Base-by-base conservation (phyloP, 2,888 invertebrate species). In the Anthrax anthrax region DNA sequence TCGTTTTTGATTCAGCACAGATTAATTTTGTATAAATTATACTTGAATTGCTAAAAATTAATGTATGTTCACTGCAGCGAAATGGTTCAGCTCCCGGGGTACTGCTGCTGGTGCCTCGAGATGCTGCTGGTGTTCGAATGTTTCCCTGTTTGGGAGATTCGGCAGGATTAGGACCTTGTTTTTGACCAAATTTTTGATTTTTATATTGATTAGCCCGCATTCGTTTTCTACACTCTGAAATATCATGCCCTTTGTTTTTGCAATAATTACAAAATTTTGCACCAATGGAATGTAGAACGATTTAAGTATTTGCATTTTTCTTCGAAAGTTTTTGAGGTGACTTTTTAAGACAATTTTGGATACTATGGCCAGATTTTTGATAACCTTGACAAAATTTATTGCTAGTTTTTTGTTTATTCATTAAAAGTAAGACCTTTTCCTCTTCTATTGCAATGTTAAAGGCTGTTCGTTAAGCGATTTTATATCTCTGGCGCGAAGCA, bases 401-500 rank as follows among this genome's bases (percentile, higher is more conserved):
- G 2, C 12, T 14, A 19, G 9, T 5, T 5, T 9, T 27, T 14
- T 44, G 32, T 23, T 47, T 19, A 2, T 42, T 46, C 13, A 44
- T 41, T 18, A 50, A 23, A 27, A 32, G 29, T 16, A 34, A 12
- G 13, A 50, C 34, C 34, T 50, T 50, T 42, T 46, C 48, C 16
- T 48, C 47, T 41, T 48, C 46, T 3, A 44, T 18, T 2, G 44
- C 48, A 13, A 44, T 41, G 6, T 41, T 42, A 18, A 44, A 43
- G n/a, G 47, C 47, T 37, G n/a, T n/a, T 47, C 44, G 1, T 34
- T 44, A 4, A 47, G 18, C 4, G 37, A 37, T 13, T 18, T 43
- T 13, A 44, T 43, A 10, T 47, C 43, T 40, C 47, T 39, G 10
- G 47, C 47, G n/a, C 41, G 13, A 2, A 47, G 37, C 39, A 47